Base-by-base conservation (phyloP, 2,797 vertebrate genomes). In the Calcarius lapponicus region DNA sequence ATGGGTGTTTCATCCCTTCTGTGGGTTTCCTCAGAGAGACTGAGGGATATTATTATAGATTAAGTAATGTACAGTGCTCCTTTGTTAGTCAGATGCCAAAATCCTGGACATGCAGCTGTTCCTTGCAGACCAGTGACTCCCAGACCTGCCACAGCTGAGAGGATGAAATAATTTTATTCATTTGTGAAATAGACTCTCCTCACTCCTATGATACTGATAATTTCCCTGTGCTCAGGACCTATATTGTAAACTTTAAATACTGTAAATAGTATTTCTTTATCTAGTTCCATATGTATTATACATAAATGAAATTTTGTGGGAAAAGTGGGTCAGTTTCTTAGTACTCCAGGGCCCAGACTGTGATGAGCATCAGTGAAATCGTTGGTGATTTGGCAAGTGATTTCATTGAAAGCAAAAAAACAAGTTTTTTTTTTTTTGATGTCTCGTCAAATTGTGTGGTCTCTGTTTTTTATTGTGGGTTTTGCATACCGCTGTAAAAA, bases 21-120 rank as follows among this genome's bases (percentile, higher is more conserved):
- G 61, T 21, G 9, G 18, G 17, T 75, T 86, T 43, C 36, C 47
- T 92, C 34, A 10, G 81, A 87, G 74, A 87, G n/a, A 48, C 69
- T 84, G 75, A 86, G 32, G 26, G 51, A 16, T 57, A 26, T 88
- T 87, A 80, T 12, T 57, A 32, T 12, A 38, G 51, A 79, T 69
- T 62, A 81, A 81, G 53, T 88, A 79, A 53, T 1, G 17, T 72
- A 80, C 91, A 79, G 36, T 72, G 56, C 36, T 91, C 51, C 61
- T 86, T 90, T 94, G 51, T 94, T 79, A 69, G 82, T 9, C 31
- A 16, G 48, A 34, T 64, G 80, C 82, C 85, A 91, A 73, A 91
- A 81, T 83, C 75, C 66, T 72, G 92, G 80, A 83, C 70, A 24
- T 83, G 76, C 94, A 95, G 95, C 92, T 94, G 90, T 92, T 95